Evolutionary conservation across 1,140 invertebrate species (phyloP).

Genomic region (Sesamia nonagrioides): DNA sequence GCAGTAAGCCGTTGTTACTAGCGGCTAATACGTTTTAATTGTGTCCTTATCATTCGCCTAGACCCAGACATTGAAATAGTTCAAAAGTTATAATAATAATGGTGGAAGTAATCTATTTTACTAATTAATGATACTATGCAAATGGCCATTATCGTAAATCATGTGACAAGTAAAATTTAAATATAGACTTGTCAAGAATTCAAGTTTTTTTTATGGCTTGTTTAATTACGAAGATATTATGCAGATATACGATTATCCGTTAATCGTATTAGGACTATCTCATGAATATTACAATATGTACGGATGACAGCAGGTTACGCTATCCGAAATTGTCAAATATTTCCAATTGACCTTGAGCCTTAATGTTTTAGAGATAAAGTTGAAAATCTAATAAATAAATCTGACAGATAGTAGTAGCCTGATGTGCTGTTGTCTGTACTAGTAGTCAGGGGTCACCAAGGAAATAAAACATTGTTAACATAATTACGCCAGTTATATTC

Average conservation of each 20-base stretch:
- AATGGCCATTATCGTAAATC: neutral
- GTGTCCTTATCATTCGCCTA: neutral
- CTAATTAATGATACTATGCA: neutral
- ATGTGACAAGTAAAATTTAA: conserved; percentile 11
- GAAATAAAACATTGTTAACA: conserved; percentile 49
- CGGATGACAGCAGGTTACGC: too few relatives aligned
- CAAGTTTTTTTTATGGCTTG: neutral
- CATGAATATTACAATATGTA: conserved; percentile 20
- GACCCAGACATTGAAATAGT: conserved; percentile 19
- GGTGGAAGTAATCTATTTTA: neutral
- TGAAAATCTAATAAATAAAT: too few relatives aligned
- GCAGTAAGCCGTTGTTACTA: neutral
- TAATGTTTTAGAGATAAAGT: too few relatives aligned
- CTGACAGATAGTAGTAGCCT: too few relatives aligned
- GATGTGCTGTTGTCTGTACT: too few relatives aligned
- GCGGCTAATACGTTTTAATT: neutral
- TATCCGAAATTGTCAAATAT: too few relatives aligned
- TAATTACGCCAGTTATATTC: conserved; percentile 44
- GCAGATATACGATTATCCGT: neutral
- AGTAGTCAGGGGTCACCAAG: conserved; percentile 18
- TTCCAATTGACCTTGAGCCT: too few relatives aligned
- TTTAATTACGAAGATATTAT: conserved; percentile 18
- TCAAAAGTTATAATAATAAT: conserved; percentile 13
- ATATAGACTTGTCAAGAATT: conserved; percentile 3
- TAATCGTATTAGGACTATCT: conserved; percentile 15